These are phyloP conservation scores for Bufo bufo DNA, from an alignment of 2,113 vertebrate species.

Conservation along the genomic window DNA sequence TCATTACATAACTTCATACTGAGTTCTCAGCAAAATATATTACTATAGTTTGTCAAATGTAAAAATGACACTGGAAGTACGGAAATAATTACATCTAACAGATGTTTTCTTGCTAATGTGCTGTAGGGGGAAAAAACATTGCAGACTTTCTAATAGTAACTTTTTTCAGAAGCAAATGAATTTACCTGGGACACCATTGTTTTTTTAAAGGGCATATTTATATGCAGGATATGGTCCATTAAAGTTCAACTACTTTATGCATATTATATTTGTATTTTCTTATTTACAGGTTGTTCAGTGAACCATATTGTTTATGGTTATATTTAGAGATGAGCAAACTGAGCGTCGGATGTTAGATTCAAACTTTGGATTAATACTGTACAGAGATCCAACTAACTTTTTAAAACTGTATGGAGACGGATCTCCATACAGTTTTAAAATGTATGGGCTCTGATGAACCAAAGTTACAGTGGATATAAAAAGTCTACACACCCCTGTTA, in stretches of 20 bases:
- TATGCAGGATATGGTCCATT: neutral
- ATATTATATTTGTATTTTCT: neutral
- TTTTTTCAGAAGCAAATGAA: neutral
- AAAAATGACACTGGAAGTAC: constrained; percentile 30
- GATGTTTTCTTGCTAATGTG: constrained; percentile 30
- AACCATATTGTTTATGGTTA: too few relatives aligned
- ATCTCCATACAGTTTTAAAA: too few relatives aligned
- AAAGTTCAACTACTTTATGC: neutral
- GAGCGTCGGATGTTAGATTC: too few relatives aligned
- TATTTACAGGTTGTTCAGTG: too few relatives aligned
- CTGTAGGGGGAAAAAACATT: neutral
- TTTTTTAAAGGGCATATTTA: neutral
- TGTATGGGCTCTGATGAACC: too few relatives aligned
- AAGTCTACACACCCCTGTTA: too few relatives aligned
- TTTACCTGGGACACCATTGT: neutral
- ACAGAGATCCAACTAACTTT: too few relatives aligned
- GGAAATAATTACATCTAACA: constrained; percentile 28
- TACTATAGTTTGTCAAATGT: constrained; percentile 31
- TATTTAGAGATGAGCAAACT: too few relatives aligned
- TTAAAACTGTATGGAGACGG: too few relatives aligned
- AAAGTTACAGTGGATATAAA: too few relatives aligned
- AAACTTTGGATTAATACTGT: too few relatives aligned
- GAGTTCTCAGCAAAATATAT: constrained; percentile 40
- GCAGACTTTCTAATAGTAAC: neutral
- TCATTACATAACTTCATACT: constrained; percentile 37